Evolutionary conservation across 2,113 vertebrate species (phyloP).

Genomic region (Callopanchax toddi): DNA sequence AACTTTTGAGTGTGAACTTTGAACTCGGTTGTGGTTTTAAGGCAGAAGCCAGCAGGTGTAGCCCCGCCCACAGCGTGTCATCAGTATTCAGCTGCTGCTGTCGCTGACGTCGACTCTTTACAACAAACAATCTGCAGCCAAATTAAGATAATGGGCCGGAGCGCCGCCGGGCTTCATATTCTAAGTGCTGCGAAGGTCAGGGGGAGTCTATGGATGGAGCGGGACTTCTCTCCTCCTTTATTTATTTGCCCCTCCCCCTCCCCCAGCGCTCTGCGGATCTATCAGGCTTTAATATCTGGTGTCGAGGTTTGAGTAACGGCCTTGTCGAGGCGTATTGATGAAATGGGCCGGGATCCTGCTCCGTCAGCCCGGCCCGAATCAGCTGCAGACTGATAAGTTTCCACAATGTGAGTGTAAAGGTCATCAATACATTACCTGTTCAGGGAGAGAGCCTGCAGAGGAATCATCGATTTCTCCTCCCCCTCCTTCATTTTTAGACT

Average conservation of each 20-base stretch:
- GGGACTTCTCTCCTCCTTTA: conserved; percentile 39
- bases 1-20: too few species aligned
- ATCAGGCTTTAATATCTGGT: conserved; percentile 82
- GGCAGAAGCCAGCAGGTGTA: too few species aligned
- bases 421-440: conserved; percentile 84
- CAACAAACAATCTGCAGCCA: conserved; percentile 78
- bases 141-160: conserved; percentile 83
- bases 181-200: conserved; percentile 83
- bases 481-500: conserved; percentile 21
- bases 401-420: conserved; percentile 82
- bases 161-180: conserved; percentile 74
- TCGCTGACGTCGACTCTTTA: conserved; percentile 57
- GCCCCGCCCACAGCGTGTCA: conserved; percentile 43
- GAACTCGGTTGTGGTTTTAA: too few species aligned
- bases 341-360: conserved; percentile 75
- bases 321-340: conserved; percentile 81
- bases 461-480: conserved; percentile 71
- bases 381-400: conserved; percentile 81
- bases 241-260: conserved; percentile 33
- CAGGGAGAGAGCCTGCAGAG: conserved; percentile 59
- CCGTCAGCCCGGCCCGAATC: conserved; percentile 79
- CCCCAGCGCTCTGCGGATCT: conserved; percentile 64
- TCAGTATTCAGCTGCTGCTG: conserved; percentile 69
- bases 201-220: conserved; percentile 65
- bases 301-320: conserved; percentile 82